Evolutionary conservation across 2,797 vertebrate genomes (phyloP).

Genomic region (Arvicola amphibius): DNA sequence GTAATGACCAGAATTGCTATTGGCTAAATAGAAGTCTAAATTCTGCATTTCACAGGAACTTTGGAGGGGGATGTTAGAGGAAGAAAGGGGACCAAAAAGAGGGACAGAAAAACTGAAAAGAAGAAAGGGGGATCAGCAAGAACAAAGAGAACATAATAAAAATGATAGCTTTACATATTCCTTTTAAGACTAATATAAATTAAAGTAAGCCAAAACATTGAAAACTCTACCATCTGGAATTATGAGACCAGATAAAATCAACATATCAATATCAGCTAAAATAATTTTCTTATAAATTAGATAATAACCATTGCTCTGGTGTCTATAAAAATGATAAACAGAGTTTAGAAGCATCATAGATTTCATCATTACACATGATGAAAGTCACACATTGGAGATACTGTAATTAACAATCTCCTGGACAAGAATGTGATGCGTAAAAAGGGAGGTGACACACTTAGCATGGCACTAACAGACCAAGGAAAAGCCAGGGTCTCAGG

Average conservation of each 20-base stretch:
- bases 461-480: not conserved
- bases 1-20: not conserved
- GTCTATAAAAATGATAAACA: not conserved
- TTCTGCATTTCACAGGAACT: not conserved
- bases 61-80: not conserved
- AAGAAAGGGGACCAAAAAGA: not conserved
- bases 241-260: constrained; percentile 29
- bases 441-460: not conserved
- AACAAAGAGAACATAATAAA: not conserved
- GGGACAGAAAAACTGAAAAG: not conserved
- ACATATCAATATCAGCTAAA: not conserved
- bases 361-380: not conserved
- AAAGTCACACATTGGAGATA: not conserved
- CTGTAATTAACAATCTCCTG: not conserved
- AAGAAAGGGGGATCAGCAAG: not conserved
- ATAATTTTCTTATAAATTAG: not conserved
- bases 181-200: not conserved
- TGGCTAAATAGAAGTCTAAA: not conserved
- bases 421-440: not conserved
- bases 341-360: not conserved
- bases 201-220: not conserved
- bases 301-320: not conserved
- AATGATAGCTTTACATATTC: not conserved
- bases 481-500: not conserved
- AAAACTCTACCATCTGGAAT: not conserved